Evolutionary conservation across 2,797 vertebrate species (phyloP).

Genomic region (Clarias pachynema): DNA sequence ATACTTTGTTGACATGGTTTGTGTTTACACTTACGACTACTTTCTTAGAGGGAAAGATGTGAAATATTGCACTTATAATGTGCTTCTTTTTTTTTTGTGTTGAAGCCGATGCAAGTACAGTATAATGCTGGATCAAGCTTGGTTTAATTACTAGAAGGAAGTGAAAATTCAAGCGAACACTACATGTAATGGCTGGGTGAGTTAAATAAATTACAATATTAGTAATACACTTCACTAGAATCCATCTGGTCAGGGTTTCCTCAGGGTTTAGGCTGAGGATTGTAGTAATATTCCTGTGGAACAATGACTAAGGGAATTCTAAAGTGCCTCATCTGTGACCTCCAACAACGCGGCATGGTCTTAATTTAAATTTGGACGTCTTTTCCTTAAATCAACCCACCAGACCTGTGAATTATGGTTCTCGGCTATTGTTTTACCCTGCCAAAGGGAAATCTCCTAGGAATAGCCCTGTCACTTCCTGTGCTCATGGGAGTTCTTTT

Average conservation of each 20-base stretch:
- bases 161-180: background rate
- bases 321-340: background rate
- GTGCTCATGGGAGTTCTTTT: background rate
- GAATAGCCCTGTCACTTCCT: background rate
- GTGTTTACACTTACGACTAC: background rate
- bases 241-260: too few relatives aligned
- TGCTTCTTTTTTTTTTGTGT: background rate
- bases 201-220: too few relatives aligned
- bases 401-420: background rate
- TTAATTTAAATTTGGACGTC: background rate
- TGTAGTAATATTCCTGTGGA: background rate
- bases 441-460: background rate
- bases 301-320: background rate
- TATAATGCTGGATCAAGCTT: background rate
- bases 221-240: too few relatives aligned
- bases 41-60: background rate
- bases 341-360: background rate
- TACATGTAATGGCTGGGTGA: too few relatives aligned
- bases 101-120: background rate
- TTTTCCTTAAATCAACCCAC: background rate
- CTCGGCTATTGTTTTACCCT: background rate
- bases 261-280: background rate
- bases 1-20: background rate
- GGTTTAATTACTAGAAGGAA: background rate
- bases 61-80: background rate